A percentile compares a stretch with the other conserved stretches of the same genome.
phyloP scores from a whole-genome alignment of 2,888 invertebrate species.

The Mimas tiliae region DNA sequence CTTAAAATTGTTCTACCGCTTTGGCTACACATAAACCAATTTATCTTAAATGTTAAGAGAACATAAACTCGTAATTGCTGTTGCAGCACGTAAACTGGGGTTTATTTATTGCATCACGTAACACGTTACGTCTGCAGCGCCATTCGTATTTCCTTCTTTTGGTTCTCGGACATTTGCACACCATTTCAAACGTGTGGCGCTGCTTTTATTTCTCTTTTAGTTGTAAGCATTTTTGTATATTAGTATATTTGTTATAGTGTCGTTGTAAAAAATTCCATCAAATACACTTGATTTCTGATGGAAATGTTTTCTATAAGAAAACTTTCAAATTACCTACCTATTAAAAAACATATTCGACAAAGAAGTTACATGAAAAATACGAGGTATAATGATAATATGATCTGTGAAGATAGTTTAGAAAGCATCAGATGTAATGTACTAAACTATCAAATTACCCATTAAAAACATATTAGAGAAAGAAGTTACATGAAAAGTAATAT shows the following conservation, averaged over 20 bases:
- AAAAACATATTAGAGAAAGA: too few relatives aligned
- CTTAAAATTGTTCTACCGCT: neutral
- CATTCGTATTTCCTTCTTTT: conserved; percentile 1
- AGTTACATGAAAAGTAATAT: neutral
- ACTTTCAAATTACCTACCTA: too few relatives aligned
- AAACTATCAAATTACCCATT: neutral
- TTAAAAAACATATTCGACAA: too few relatives aligned
- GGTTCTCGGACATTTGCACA: neutral
- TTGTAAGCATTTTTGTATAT: neutral
- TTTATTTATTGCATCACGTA: conserved; percentile 12
- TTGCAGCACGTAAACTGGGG: neutral
- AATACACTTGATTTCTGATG: neutral
- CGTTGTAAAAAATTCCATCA: neutral
- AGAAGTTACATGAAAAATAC: neutral
- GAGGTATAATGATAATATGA: neutral
- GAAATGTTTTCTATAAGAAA: neutral
- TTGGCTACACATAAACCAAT: too few relatives aligned
- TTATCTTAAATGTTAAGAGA: neutral
- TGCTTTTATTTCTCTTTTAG: conserved; percentile 1
- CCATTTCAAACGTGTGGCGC: neutral
- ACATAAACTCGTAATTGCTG: neutral
- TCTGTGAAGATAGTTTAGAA: neutral
- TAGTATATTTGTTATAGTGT: neutral
- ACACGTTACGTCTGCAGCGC: neutral
- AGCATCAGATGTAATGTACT: too few relatives aligned